Evolutionary conservation across 2,888 invertebrate genomes (phyloP).

Genomic region (Tipula unca): DNA sequence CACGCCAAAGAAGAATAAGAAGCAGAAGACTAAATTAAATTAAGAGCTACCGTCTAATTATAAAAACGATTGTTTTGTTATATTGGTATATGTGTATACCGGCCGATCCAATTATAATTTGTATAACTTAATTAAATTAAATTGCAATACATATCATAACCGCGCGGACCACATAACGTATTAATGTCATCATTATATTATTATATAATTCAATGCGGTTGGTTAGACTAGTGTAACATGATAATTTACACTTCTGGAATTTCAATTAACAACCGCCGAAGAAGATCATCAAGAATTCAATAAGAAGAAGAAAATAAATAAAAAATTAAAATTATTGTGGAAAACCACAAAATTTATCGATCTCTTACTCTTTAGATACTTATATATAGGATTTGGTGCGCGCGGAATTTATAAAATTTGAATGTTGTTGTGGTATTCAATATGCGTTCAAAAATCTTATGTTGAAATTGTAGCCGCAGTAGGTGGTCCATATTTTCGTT

Average conservation of each 20-base stretch:
- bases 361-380: too few relatives aligned
- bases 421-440: not conserved
- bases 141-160: not conserved
- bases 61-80: not conserved
- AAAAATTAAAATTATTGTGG: not conserved
- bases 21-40: not conserved
- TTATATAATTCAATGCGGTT: too few relatives aligned
- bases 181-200: not conserved
- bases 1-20: not conserved
- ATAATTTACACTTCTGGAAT: constrained; percentile 14
- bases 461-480: not conserved
- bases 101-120: not conserved
- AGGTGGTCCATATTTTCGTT: not conserved
- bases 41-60: not conserved
- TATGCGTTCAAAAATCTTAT: not conserved
- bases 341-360: not conserved
- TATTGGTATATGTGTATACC: too few relatives aligned
- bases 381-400: too few relatives aligned
- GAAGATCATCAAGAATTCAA: not conserved
- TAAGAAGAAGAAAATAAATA: not conserved
- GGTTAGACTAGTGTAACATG: not conserved
- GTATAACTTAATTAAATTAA: not conserved
- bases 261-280: not conserved
- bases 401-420: constrained; percentile 3
- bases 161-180: not conserved